Evolutionary conservation across 1,140 invertebrate genomes (phyloP).

Genomic region (Panulirus ornatus): DNA sequence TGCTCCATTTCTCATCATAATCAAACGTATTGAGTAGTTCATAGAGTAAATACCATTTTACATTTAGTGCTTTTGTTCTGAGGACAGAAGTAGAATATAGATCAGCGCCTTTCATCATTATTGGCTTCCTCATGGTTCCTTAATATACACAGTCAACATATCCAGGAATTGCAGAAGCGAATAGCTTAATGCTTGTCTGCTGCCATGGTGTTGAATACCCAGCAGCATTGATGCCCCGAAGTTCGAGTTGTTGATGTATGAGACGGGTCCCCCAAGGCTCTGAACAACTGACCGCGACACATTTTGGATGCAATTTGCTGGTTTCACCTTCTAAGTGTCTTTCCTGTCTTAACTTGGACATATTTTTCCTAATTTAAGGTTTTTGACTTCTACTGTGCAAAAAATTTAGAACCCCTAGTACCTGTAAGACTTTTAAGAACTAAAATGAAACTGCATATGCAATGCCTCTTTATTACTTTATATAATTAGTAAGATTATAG

Average conservation of each 20-base stretch:
- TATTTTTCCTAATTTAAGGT: slow-evolving; percentile 54
- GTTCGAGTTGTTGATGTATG: slow-evolving; percentile 25
- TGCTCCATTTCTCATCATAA: slow-evolving; percentile 6
- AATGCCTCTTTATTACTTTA: slow-evolving; percentile 71
- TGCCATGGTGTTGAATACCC: slow-evolving; percentile 34
- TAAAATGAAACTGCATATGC: slow-evolving; percentile 71
- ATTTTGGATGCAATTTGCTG: slow-evolving; percentile 61
- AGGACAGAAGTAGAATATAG: slow-evolving; percentile 25
- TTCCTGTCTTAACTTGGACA: slow-evolving; percentile 62
- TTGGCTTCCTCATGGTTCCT: slow-evolving; percentile 32
- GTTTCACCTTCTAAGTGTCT: slow-evolving; percentile 72
- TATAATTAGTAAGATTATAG: slow-evolving; percentile 68
- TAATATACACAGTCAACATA: slow-evolving; percentile 44
- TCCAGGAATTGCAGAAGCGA: slow-evolving; percentile 47
- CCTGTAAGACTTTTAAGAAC: slow-evolving; percentile 65
- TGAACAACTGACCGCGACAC: slow-evolving; percentile 52
- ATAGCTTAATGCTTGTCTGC: slow-evolving; percentile 34
- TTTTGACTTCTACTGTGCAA: slow-evolving; percentile 69
- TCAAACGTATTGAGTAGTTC: slow-evolving; percentile 23
- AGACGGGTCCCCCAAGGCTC: slow-evolving; percentile 33
- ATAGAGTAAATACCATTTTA: neutral
- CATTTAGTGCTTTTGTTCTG: slow-evolving; percentile 18
- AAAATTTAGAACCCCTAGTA: slow-evolving; percentile 62
- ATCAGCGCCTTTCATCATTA: slow-evolving; percentile 12
- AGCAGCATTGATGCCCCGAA: neutral